A percentile compares a stretch with the other conserved stretches of the same genome.
Evolutionary conservation across 2,888 invertebrate species (phyloP).

Genomic region (Imbricaverruca yamaguchii): DNA sequence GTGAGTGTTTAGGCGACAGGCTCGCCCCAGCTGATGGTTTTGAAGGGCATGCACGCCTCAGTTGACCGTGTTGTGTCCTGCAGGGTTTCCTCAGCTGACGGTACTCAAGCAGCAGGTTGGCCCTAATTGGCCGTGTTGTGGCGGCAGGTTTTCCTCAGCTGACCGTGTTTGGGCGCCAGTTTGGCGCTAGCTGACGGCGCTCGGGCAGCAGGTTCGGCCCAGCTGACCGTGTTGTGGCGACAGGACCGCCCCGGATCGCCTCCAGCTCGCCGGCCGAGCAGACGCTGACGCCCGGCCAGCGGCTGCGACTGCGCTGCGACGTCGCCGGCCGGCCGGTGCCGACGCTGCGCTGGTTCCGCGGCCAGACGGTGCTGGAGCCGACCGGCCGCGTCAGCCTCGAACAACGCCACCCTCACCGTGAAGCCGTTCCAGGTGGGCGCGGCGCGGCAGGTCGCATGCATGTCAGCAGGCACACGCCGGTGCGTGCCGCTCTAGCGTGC

Average conservation of each 20-base stretch:
- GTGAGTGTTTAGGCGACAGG: not conserved
- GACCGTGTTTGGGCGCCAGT: no score
- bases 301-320: not conserved
- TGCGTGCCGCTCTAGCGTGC: no score
- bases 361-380: not conserved
- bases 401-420: not conserved
- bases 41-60: no score
- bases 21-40: not conserved
- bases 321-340: not conserved
- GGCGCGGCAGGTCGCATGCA: no score
- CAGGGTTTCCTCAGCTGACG: no score
- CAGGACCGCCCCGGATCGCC: not conserved
- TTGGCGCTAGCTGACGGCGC: no score
- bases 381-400: not conserved
- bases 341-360: slow-evolving; percentile 6
- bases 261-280: not conserved
- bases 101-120: no score
- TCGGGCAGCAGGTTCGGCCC: no score
- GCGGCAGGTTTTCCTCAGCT: no score
- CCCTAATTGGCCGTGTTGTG: no score
- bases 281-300: not conserved
- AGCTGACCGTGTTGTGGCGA: not conserved
- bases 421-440: not conserved
- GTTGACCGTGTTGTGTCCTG: no score
- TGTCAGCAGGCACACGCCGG: no score